Evolutionary conservation across 2,797 vertebrate species (phyloP).

Genomic region (Myioborus melanocephalus): DNA sequence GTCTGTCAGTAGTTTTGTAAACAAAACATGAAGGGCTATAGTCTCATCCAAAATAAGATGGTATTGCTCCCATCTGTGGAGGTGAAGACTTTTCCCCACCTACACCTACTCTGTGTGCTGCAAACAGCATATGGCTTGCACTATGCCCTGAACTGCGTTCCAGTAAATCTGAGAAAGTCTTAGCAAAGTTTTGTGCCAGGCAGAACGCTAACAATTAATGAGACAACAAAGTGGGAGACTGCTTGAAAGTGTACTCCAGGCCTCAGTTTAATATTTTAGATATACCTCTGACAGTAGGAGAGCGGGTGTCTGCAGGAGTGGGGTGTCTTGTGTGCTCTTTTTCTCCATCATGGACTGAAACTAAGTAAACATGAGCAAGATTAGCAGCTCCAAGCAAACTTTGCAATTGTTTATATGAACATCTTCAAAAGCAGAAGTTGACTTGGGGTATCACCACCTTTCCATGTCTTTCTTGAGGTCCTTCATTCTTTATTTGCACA

Average conservation of each 20-base stretch:
- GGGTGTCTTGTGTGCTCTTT: background rate
- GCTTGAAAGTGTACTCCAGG: background rate
- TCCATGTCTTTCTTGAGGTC: background rate
- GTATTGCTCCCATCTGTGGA: background rate
- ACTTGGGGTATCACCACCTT: background rate
- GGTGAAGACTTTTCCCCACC: background rate
- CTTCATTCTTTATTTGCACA: background rate
- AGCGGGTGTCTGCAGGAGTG: accelerated
- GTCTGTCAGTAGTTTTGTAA: accelerated
- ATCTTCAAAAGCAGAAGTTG: background rate
- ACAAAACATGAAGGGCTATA: background rate
- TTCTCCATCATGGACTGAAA: background rate
- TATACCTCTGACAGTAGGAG: background rate
- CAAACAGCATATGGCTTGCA: background rate
- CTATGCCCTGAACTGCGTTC: background rate
- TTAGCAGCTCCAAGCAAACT: background rate
- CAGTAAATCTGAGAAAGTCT: background rate
- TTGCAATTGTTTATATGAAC: background rate
- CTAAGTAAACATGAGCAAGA: background rate
- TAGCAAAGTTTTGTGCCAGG: background rate
- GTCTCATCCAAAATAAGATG: background rate
- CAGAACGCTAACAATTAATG: background rate
- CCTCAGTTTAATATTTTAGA: background rate
- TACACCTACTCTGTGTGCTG: background rate
- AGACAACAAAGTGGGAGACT: background rate